phyloP scores from a whole-genome alignment of 2,797 vertebrate genomes.

The Acanthopagrus latus region DNA sequence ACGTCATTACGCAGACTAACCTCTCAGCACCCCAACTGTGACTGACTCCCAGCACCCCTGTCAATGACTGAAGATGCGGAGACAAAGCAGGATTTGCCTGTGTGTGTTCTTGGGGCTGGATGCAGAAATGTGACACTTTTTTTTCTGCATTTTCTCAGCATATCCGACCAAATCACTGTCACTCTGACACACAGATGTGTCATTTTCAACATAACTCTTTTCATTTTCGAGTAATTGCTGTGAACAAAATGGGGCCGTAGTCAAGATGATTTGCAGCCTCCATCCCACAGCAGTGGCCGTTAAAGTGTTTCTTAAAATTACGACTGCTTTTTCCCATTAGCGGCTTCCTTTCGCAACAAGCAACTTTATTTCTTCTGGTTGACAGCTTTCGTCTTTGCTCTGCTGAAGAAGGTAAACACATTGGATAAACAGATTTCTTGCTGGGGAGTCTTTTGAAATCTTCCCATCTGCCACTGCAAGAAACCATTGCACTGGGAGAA shows the following conservation, averaged over 20 bases:
- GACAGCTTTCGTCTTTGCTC: conserved; percentile 38
- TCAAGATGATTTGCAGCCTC: conserved; percentile 40
- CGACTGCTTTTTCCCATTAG: conserved; percentile 56
- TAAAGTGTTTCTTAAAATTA: conserved; percentile 38
- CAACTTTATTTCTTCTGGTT: conserved; percentile 44
- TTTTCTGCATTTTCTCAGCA: neutral
- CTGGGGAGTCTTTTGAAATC: conserved; percentile 18
- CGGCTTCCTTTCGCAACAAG: conserved; percentile 25
- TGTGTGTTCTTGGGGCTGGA: neutral
- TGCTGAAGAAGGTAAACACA: conserved; percentile 34
- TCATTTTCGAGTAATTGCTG: conserved; percentile 9
- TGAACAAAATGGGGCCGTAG: conserved; percentile 16
- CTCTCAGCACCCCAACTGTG: too few species aligned
- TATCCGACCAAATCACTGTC: conserved; percentile 6
- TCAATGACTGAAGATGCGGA: neutral
- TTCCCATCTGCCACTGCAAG: conserved; percentile 22
- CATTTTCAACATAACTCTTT: neutral
- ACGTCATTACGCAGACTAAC: too few species aligned
- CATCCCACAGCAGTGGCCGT: conserved; percentile 12
- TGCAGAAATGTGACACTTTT: conserved; percentile 1
- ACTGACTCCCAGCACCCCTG: too few species aligned
- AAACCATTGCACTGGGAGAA: conserved; percentile 4
- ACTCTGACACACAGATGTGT: neutral
- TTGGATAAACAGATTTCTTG: conserved; percentile 24
- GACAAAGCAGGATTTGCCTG: neutral